Evolutionary conservation across 2,888 invertebrate species (phyloP), one percentile per base, ranked within the genome.

Genomic region (Nymphalis c-album): DNA sequence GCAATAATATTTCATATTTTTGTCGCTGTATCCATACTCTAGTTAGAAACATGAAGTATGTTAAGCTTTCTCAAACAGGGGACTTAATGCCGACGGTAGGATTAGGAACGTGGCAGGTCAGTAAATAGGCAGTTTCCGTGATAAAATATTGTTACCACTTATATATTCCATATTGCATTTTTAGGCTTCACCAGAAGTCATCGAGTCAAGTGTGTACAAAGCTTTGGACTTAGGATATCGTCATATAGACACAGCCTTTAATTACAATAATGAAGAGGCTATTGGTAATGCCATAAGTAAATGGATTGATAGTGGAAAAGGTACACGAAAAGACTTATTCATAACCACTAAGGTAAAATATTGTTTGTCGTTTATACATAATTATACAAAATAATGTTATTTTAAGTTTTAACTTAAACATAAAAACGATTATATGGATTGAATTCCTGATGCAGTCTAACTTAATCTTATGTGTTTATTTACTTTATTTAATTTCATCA

Each of bases 201-300:
- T 95, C 47, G 94, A 95, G 82, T 82, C 85, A 16, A 94, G 94
- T 10, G 93, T 96, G 0, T 90, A 93, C 63, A 90, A 90, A 64
- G 96, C 96, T 35, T 84, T 97, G 70, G 93, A 95, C 60, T 85
- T 90, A 72, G 96, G 96, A 40, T 97, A 96, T 78, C 93, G 95
- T 73, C 96, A 96, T 74, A 95, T 95, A 74, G 96, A 97, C 81
- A 96, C 96, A 16, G 96, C 96, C 40, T 95, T 95, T 80, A 95
- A 95, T 86, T 97, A 97, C 78, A 94, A 95, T 72, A 97, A 96
- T 76, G 96, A 97, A 85, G 95, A 95, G 73, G 93, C 94, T 1
- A 95, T 97, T 73, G 96, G 96, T 6, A 92, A 90, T 66, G 95
- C 94, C 45, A 83, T 97, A 60, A 93, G 94, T 75, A 93, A 93